Conservation (phyloP, 2,797 vertebrate species). For the Mareca strepera region DNA sequence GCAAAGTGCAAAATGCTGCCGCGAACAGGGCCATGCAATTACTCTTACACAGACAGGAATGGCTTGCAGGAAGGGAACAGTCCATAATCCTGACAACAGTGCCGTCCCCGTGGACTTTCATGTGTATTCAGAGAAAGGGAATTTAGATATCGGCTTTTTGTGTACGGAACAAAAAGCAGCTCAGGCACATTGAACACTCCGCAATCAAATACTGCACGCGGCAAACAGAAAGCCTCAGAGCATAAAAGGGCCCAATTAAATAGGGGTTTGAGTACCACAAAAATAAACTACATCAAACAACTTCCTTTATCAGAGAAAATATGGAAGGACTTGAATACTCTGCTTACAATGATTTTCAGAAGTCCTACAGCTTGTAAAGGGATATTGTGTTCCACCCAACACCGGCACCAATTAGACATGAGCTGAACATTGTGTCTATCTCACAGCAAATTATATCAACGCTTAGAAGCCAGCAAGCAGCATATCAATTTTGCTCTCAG, state of each 20-base stretch:
- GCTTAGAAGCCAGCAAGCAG: background rate
- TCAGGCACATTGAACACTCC: background rate
- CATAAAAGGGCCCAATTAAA: conserved; percentile 49
- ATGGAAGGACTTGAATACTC: background rate
- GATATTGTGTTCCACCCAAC: background rate
- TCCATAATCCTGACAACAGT: background rate
- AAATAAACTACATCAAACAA: conserved; percentile 27
- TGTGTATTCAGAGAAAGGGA: background rate
- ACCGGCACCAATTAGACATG: background rate
- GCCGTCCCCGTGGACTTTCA: background rate
- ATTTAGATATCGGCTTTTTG: conserved; percentile 11
- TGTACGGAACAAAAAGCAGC: background rate
- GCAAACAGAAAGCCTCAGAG: background rate
- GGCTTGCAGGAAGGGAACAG: background rate
- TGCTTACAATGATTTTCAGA: conserved; percentile 26
- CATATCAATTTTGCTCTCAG: background rate
- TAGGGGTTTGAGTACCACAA: background rate
- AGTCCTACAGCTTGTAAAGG: background rate
- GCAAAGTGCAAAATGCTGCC: background rate
- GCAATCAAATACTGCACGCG: background rate
- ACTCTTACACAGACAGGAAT: background rate
- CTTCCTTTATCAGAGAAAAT: conserved; percentile 30
- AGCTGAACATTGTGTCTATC: background rate
- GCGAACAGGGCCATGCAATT: background rate
- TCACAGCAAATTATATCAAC: conserved; percentile 15